Base-by-base conservation (phyloP, 2,797 vertebrate genomes). In the Acanthiza pusilla region DNA sequence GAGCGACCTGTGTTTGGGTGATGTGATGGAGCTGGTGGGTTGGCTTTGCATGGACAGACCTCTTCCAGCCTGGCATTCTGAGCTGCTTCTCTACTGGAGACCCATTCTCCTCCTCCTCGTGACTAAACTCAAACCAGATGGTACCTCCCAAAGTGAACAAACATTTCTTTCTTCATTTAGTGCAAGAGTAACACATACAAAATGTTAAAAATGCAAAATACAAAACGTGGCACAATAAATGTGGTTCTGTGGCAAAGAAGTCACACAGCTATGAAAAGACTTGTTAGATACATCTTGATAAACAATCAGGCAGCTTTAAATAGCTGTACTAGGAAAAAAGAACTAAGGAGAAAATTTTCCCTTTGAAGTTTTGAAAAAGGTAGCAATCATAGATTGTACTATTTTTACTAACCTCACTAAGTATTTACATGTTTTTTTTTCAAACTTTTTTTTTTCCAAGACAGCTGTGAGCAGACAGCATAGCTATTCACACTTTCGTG, bases 121-220 rank as follows among this genome's bases (percentile, higher is more conserved):
- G 55, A 45, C 32, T 47, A 92, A 94, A 95, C 36, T 83, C 29
- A 80, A 96, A 77, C 89, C 91, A 96, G 80, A 93, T 86, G 87
- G n/a, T 65, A 91, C 67, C 75, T 95, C 73, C 67, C 50, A 74
- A 91, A 82, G 58, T 51, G 78, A 96, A 80, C 53, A 92, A 95
- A 79, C 30, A 22, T 20, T 70, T 51, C 45, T 89, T 92, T 85
- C 75, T 94, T 94, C 48, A 26, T 88, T 94, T 88, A 88, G 76
- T 2, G 5, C 34, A 54, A 81, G 32, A 50, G 55, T 63, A 88
- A 80, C 7, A 4, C 58, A 57, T 34, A 89, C 7, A 68, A 86
- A 94, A 91, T 81, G 88, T 75, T 53, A 86, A 66, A 95, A 91
- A 82, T 22, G 18, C 6, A 67, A 81, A 80, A 89, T 38, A 77